Evolutionary conservation across 2,888 invertebrate genomes (phyloP).

Genomic region (Microplitis deprimator): DNA sequence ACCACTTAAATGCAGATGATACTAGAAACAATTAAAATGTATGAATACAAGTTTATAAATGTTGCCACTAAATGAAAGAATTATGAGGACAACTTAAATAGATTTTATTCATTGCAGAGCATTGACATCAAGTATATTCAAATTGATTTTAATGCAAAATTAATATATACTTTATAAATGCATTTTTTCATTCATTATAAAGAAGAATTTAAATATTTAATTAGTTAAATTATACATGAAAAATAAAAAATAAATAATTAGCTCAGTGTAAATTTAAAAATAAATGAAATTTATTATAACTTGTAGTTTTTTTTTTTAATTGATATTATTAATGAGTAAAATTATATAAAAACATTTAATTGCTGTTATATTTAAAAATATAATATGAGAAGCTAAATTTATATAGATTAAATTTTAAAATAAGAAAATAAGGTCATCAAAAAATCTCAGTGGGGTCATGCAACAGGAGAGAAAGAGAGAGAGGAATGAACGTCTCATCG

Average conservation of each 20-base stretch:
- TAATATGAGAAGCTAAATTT: neutral
- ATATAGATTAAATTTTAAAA: neutral
- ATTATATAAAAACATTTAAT: neutral
- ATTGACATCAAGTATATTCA: neutral
- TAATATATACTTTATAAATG: neutral
- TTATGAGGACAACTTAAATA: neutral
- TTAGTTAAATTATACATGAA: no score
- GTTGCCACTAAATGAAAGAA: neutral
- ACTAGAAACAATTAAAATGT: neutral
- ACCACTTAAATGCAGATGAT: neutral
- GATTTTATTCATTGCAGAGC: neutral
- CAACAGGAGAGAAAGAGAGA: neutral
- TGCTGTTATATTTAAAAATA: neutral
- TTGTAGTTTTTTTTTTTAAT: no score
- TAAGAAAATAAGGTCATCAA: slow-evolving; percentile 29
- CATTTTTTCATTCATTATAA: neutral
- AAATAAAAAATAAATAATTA: no score
- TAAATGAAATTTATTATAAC: no score
- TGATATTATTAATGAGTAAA: neutral
- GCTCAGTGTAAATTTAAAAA: no score
- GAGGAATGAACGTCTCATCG: neutral
- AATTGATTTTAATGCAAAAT: neutral
- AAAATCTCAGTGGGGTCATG: slow-evolving; percentile 32
- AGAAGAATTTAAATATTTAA: no score
- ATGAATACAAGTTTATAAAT: neutral